Conservation (phyloP, 2,888 invertebrate genomes). For the Chloroclysta siterata region DNA sequence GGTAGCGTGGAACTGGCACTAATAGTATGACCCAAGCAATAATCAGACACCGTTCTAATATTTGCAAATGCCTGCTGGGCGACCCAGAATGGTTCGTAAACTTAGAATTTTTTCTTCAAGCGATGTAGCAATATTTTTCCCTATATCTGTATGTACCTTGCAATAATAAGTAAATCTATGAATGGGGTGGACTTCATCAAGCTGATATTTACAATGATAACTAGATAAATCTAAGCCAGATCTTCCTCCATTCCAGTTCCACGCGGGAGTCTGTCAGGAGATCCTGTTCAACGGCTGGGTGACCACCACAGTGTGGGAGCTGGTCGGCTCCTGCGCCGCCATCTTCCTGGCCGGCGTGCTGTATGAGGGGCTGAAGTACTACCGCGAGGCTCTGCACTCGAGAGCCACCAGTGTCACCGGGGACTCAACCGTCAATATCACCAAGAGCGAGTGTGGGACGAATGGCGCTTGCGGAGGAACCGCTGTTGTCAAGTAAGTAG, state of each 20-base stretch:
- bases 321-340: constrained; percentile 94
- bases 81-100: no score
- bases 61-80: no score
- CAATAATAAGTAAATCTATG: no score
- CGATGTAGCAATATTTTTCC: no score
- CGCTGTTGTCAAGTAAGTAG: constrained; percentile 71
- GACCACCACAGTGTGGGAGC: constrained; percentile 88
- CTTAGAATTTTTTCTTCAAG: no score
- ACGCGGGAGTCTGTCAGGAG: constrained; percentile 89
- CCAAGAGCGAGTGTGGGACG: constrained; percentile 78
- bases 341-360: constrained; percentile 95
- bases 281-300: constrained; percentile 93
- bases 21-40: no score
- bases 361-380: constrained; percentile 98
- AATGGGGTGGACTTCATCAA: no score
- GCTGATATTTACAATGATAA: no score
- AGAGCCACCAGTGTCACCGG: constrained; percentile 58
- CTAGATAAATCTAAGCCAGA: no score
- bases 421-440: constrained; percentile 77
- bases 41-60: no score
- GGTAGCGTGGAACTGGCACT: no score
- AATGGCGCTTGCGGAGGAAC: constrained; percentile 67
- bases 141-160: no score
- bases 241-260: constrained; percentile 86
- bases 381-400: constrained; percentile 78